phyloP scores from a whole-genome alignment of 92 coral and sea anemone genomes.

The Porites divaricata region DNA sequence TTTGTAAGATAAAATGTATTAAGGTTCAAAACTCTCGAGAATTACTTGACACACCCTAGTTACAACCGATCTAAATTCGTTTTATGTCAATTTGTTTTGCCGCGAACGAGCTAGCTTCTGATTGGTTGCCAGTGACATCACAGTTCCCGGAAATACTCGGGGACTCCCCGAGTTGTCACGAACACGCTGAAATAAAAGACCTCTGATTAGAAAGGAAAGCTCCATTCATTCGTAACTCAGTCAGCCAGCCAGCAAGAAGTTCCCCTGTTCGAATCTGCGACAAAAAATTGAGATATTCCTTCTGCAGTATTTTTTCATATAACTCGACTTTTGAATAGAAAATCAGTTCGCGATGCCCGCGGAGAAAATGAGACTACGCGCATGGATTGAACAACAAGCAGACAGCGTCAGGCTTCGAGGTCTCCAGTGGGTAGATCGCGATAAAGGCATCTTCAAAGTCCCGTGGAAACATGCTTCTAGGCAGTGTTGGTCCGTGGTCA shows the following conservation, averaged over 20 bases:
- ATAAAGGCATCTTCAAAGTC: conserved; percentile 82
- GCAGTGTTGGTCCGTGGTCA: conserved; percentile 87
- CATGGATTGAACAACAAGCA: conserved; percentile 87
- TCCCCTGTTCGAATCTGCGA: neutral
- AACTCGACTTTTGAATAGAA: neutral
- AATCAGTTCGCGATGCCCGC: conserved; percentile 75
- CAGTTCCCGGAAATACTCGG: conserved; percentile 1
- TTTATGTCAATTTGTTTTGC: no score
- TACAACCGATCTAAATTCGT: neutral
- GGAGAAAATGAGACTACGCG: conserved; percentile 90
- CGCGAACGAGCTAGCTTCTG: neutral
- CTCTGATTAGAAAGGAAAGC: neutral
- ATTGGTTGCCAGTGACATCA: conserved; percentile 12
- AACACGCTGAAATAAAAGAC: neutral
- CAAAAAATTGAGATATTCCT: neutral
- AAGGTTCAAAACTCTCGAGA: no score
- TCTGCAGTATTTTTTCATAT: no score
- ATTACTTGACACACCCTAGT: no score
- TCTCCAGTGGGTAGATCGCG: conserved; percentile 84
- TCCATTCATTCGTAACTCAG: neutral
- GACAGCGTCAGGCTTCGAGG: conserved; percentile 80
- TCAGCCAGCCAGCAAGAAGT: neutral
- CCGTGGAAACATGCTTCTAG: conserved; percentile 99
- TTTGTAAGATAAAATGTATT: no score
- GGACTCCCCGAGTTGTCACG: conserved; percentile 20